Evolutionary conservation across 2,797 vertebrate genomes (phyloP), one percentile per base, ranked within the genome.

Genomic region (Serranus cabrilla): DNA sequence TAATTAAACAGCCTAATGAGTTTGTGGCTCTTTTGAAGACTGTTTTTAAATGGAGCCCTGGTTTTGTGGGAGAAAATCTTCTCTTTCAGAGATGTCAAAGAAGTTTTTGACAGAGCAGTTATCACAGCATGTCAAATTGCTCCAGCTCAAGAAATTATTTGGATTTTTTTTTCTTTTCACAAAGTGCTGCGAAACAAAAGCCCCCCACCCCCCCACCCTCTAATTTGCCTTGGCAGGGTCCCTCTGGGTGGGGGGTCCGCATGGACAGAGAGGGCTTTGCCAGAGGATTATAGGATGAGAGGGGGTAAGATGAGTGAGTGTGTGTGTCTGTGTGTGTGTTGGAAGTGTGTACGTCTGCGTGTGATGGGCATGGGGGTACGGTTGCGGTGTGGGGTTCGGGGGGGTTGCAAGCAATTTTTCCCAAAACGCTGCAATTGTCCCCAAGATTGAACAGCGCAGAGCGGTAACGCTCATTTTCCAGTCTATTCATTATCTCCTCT

Each of bases 91-190:
- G 87, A 93, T 92, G 93, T 95, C 94, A 98, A 97, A 99, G 97
- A 97, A 96, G 93, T 96, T 99, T 98, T 96, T 98, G 96, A 96
- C 96, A 95, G 96, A 96, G 97, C 97, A 97, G 93, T 99, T 99
- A 98, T 99, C 98, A 96, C 98, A 99, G 98, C 98, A 97, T 97
- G 98, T 96, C 96, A 99, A 98, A 98, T 97, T 97, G 97, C 97
- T 97, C 94, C 95, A 94, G 96, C 94, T 94, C 92, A 96, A 97
- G 91, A 97, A 98, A 97, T 95, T 96, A 97, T 95, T 96, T 96
- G 91, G 96, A 96, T 96, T 97, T 96, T 91, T 82, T 89, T 85
- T 75, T 94, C 91, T 84, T 89, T 92, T 93, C 78, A 67, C 83
- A 94, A 91, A 95, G 91, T 91, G 91, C 94, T 92, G 92, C 95